Conservation (phyloP, 2,888 invertebrate genomes). For the Diarsia mendica region DNA sequence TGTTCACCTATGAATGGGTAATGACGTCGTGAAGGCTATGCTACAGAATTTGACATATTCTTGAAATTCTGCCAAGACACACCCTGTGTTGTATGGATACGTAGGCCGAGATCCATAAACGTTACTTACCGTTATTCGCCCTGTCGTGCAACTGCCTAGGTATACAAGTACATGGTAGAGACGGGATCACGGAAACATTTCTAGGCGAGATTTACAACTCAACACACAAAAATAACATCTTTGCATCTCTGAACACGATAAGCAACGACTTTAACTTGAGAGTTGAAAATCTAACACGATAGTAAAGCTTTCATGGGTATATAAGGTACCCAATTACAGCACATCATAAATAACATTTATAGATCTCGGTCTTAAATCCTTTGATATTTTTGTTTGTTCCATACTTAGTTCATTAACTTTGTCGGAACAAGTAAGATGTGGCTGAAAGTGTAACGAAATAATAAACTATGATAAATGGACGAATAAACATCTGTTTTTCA, state of each 20-base stretch:
- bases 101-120: background rate
- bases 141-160: background rate
- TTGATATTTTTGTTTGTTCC: conserved; percentile 1
- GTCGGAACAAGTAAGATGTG: background rate
- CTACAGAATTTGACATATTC: background rate
- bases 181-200: background rate
- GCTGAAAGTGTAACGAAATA: background rate
- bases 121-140: background rate
- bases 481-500: background rate
- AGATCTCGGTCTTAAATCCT: background rate
- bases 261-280: background rate
- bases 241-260: background rate
- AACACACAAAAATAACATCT: background rate
- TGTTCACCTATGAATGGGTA: background rate
- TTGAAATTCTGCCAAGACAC: background rate
- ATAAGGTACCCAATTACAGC: background rate
- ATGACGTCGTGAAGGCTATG: background rate
- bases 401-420: background rate
- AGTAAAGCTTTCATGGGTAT: background rate
- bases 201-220: background rate
- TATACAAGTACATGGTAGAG: background rate
- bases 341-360: background rate
- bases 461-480: background rate
- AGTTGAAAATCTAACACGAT: background rate
- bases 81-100: background rate